These are phyloP conservation scores for Arbacia lixula DNA, from an alignment of 53 echinoderm and acorn worm species.

Conservation along the genomic window DNA sequence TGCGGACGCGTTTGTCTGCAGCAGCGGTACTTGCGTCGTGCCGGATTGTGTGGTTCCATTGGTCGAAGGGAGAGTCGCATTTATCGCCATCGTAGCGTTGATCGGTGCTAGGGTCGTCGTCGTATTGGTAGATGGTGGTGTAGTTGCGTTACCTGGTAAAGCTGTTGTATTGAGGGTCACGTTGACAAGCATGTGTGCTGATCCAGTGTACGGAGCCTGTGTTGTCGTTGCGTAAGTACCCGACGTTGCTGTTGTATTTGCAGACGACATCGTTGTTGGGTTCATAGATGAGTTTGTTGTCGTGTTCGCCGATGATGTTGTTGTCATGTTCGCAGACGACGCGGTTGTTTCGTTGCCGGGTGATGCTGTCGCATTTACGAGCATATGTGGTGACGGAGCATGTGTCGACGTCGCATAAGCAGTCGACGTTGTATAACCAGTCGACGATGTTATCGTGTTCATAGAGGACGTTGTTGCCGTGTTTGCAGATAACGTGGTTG, in stretches of 20 bases:
- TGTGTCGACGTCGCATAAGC: neutral
- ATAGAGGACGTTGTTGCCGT: too few species aligned
- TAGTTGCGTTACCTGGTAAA: neutral
- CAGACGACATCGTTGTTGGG: neutral
- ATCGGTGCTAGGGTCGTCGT: neutral
- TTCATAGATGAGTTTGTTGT: neutral
- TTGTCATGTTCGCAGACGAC: neutral
- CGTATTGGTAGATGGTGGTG: neutral
- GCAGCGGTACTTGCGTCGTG: slow-evolving; percentile 3
- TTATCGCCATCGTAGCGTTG: too few species aligned
- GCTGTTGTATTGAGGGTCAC: too few species aligned
- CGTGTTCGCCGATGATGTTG: neutral
- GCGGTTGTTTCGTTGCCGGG: neutral
- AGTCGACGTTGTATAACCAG: neutral
- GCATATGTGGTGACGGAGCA: too few species aligned
- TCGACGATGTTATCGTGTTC: neutral
- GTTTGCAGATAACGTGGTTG: neutral
- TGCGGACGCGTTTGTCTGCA: slow-evolving; percentile 22
- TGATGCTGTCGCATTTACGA: neutral
- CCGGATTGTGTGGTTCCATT: neutral
- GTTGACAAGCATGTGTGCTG: too few species aligned
- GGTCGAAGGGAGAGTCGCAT: neutral
- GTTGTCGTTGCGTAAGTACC: neutral
- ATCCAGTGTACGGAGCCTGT: neutral
- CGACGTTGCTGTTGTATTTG: neutral